Evolutionary conservation across 1,140 invertebrate species (phyloP).

Genomic region (Rhopalosiphum maidis): DNA sequence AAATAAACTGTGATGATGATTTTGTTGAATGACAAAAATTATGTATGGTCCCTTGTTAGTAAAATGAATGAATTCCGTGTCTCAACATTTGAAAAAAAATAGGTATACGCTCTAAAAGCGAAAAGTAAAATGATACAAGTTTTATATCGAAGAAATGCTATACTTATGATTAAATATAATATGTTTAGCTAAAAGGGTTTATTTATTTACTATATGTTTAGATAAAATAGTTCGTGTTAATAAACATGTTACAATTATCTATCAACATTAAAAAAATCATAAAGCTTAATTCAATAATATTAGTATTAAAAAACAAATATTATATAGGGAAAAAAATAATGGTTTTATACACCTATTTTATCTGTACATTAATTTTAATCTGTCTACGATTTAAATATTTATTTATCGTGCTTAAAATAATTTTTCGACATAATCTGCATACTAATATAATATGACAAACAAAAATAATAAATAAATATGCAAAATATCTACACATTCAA

Average conservation of each 20-base stretch:
- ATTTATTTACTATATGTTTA: not conserved
- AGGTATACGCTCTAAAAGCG: not conserved
- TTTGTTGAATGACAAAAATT: not conserved
- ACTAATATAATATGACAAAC: not conserved
- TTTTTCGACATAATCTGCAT: not conserved
- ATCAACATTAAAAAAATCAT: not conserved
- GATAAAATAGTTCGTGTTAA: too few species aligned
- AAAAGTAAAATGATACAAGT: not conserved
- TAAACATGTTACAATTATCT: not conserved
- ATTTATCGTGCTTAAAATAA: not conserved
- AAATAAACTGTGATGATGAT: not conserved
- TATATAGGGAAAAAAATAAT: not conserved
- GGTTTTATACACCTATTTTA: not conserved
- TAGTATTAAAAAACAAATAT: not conserved
- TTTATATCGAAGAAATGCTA: not conserved
- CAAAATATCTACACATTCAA: not conserved
- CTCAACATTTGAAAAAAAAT: not conserved
- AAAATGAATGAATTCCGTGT: not conserved
- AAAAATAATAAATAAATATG: not conserved
- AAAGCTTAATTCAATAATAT: not conserved
- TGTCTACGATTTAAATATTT: not conserved
- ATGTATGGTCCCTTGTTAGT: not conserved
- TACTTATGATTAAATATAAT: not conserved
- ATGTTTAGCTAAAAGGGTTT: not conserved
- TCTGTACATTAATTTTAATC: not conserved